Evolutionary conservation across 2,113 vertebrate species (phyloP).

Genomic region (Elephantulus edwardii): DNA sequence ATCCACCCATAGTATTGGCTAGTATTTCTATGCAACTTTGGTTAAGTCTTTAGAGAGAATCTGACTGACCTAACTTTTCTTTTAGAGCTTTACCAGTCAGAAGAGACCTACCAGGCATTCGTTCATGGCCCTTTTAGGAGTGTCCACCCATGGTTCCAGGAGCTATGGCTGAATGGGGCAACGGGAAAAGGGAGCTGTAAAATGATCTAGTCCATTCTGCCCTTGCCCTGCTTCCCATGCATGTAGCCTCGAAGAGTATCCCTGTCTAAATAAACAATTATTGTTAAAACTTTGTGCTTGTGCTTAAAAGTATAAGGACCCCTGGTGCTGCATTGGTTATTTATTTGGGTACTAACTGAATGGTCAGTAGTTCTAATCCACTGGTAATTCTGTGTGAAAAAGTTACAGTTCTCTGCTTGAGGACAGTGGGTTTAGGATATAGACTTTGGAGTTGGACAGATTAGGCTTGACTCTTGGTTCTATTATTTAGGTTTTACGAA

Average conservation of each 20-base stretch:
- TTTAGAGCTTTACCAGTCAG: neutral
- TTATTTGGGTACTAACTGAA: neutral
- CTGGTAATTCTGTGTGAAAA: neutral
- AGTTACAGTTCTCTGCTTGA: neutral
- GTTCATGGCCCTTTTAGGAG: neutral
- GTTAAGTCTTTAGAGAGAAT: conserved; percentile 10
- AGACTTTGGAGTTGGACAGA: neutral
- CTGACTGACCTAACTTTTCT: neutral
- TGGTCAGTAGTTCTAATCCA: neutral
- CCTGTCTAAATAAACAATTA: neutral
- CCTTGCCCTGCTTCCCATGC: neutral
- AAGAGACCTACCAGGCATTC: neutral
- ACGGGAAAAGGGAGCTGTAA: neutral
- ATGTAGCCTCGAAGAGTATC: neutral
- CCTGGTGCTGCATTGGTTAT: neutral
- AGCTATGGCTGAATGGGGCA: neutral
- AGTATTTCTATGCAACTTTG: neutral
- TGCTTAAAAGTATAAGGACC: neutral
- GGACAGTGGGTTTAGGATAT: neutral
- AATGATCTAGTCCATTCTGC: neutral
- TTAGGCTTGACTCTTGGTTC: neutral
- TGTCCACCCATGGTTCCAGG: neutral
- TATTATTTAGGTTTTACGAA: neutral
- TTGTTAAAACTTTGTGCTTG: conserved; percentile 1
- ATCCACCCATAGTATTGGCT: neutral